Evolutionary conservation across 2,113 vertebrate species (phyloP).

Genomic region (Erpornis zantholeuca): DNA sequence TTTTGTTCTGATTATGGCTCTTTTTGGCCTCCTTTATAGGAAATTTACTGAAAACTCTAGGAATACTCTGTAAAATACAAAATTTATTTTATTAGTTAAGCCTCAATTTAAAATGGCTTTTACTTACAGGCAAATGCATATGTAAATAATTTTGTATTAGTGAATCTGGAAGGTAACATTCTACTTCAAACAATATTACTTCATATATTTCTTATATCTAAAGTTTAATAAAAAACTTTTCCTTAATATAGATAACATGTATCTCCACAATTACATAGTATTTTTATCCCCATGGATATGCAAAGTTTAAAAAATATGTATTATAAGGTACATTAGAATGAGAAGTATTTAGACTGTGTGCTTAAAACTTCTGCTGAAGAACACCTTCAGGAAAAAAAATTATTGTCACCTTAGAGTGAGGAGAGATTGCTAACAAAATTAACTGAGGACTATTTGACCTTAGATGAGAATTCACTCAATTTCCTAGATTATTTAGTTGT

Average conservation of each 20-base stretch:
- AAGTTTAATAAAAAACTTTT: background rate
- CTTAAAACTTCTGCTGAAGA: background rate
- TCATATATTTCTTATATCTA: background rate
- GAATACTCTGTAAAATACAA: conserved; percentile 85
- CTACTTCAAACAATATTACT: background rate
- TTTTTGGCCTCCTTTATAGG: conserved; percentile 90
- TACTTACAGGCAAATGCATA: background rate
- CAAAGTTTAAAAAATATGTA: background rate
- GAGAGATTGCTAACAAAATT: background rate
- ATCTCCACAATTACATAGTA: background rate
- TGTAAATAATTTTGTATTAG: background rate
- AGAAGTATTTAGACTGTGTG: background rate
- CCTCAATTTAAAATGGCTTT: background rate
- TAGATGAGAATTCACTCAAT: background rate
- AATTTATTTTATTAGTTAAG: background rate
- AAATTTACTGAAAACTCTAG: conserved; percentile 88
- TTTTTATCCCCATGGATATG: background rate
- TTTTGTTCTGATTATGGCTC: conserved; percentile 84
- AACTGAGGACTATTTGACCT: background rate
- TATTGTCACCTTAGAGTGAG: background rate
- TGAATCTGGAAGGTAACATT: background rate
- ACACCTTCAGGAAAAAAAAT: background rate
- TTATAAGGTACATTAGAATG: background rate
- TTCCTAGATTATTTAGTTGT: background rate
- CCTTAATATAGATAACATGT: background rate